Conservation (phyloP, 1,140 invertebrate species). For the Campodea augens region DNA sequence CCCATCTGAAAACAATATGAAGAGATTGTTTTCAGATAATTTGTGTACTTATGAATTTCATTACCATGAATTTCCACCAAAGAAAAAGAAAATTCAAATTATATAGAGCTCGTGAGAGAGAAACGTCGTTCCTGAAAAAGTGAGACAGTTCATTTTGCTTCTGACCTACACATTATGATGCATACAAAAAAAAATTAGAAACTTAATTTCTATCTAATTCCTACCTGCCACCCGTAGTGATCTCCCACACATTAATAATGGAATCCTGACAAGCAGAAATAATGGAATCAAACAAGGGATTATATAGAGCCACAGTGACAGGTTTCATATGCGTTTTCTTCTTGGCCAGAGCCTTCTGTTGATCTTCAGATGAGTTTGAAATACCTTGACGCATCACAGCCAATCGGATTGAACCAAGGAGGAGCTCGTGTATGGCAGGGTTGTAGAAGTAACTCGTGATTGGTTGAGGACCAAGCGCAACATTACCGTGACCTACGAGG, state of each 20-base stretch:
- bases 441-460: not conserved
- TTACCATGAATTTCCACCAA: no score
- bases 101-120: no score
- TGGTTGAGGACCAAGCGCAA: not conserved
- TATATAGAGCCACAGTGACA: slow-evolving; percentile 42
- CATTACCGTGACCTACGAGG: slow-evolving; percentile 10
- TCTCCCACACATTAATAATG: slow-evolving; percentile 45
- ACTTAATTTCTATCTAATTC: slow-evolving; percentile 36
- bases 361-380: not conserved
- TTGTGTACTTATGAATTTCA: no score
- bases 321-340: slow-evolving; percentile 34
- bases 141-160: no score
- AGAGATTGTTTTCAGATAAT: no score
- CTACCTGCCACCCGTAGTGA: slow-evolving; percentile 35
- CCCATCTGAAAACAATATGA: no score
- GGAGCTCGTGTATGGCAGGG: not conserved
- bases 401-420: not conserved
- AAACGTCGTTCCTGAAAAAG: no score
- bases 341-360: not conserved
- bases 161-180: no score
- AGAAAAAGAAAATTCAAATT: no score
- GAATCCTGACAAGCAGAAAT: slow-evolving; percentile 46
- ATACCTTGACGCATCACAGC: not conserved
- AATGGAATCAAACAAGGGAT: slow-evolving; percentile 39
- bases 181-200: no score